Base-by-base conservation (phyloP, 2,113 vertebrate species). In the Aythya baeri region DNA sequence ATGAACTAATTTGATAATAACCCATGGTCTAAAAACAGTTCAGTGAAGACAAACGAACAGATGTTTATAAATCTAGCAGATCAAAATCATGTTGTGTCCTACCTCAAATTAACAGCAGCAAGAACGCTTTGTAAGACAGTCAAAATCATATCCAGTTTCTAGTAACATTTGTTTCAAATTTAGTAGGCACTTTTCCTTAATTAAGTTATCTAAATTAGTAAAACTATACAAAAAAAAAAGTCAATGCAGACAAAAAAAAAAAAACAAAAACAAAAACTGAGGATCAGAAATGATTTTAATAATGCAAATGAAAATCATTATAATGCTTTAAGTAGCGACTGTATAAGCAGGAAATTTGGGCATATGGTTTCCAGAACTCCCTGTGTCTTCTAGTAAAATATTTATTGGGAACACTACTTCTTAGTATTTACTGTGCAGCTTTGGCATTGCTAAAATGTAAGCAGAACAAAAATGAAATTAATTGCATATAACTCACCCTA, bases 101-200 rank as follows among this genome's bases (percentile, higher is more conserved):
- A 57, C 68, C 83, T 97, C 52, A 96, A 92, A 77, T 83, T 61
- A 96, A 77, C 66, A 87, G 66, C 27, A 94, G 87, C 31, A 92
- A 77, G 75, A 91, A 79, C 11, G 21, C n/a, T 74, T 80, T 83
- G 23, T 38, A 86, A 79, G 43, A 44, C 67, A 95, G 74, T 70
- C 67, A 91, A 89, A 95, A 83, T 17, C 2, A 7, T 61, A 95
- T 75, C 83, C 66, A 77, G 62, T 94, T 97, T 96, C 92, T 38
- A 89, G 32, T 68, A 96, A 86, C 84, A 94, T 95, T 97, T 96
- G 91, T 93, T 97, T 97, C 89, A 59, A 92, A 97, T 97, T 97
- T 91, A 89, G 81, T 34, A 83, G 43, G 62, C n/a, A 91, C 55
- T 83, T 94, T 70, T 92, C 55, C 41, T 89, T 97, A 96, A 97